Base-by-base conservation (phyloP, 2,797 vertebrate species). In the Coendou prehensilis region DNA sequence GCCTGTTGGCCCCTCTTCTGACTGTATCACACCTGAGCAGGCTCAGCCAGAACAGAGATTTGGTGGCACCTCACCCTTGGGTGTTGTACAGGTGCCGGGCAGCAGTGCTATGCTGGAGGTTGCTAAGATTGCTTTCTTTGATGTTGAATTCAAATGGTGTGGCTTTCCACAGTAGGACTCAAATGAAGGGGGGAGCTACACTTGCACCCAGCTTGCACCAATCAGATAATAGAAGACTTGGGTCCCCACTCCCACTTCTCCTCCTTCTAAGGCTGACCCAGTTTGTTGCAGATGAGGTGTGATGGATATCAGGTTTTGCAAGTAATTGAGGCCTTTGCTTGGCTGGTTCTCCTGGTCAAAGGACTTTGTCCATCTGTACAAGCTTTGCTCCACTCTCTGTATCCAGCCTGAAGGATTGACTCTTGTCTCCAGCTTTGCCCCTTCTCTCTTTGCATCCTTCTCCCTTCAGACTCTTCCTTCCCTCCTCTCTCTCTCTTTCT, bases 71-170 rank as follows among this genome's bases (percentile, higher is more conserved):
- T 15, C 47, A 56, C 89, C 71, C 56, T 7, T 45, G 84, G 75
- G 64, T 13, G 73, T 52, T 11, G 3, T 10, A 0, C 1, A 1
- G 64, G 17, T 13, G 2, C 90, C 0, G 0, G 33, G 50, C 82
- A 76, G 79, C 3, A 0, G 0, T 3, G 47, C 61, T 9, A 0
- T 18, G 17, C 17, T 22, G 30, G 9, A 0, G 52, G 13, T 54
- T 10, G 56, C 84, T 37, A 67, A 69, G n/a, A 9, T 9, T 8
- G 41, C 56, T 76, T 30, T 20, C 9, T 22, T 13, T 45, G 67
- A 20, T 30, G n/a, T 41, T 17, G 89, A 64, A 82, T 71, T 94
- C 78, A 47, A 41, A 73, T 33, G 13, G 30, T 33, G 33, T 33
- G 33, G 67, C 82, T 93, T 75, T 81, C 75, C 85, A 71, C 82